Evolutionary conservation across 2,888 invertebrate species (phyloP), one percentile per base, ranked within the genome.

Genomic region (Megastigmus dorsalis): DNA sequence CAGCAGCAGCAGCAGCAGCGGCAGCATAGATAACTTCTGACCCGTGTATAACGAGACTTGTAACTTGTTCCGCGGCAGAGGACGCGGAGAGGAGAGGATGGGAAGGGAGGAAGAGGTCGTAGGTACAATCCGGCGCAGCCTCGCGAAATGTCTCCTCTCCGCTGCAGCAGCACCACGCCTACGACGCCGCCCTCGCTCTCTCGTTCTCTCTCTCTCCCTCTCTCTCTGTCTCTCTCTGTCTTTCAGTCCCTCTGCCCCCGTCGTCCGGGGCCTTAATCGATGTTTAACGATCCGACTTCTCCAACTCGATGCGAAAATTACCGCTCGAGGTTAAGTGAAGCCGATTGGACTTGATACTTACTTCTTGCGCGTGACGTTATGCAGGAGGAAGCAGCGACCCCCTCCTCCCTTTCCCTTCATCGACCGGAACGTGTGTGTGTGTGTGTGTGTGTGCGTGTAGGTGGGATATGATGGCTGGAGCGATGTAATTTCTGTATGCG

Each of bases 231-330:
- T 15, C 20, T 41, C 41, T 54, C 33, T 20, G 33, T 33, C 18
- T 30, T 18, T 30, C 4, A 10, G 5, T 13, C 30, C 15, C 26
- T 23, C 20, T 0, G n/a, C 13, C 20, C 13, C 45, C 3, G 70
- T 81, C 4, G 10, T 15, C 15, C 38, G 4, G 28, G 67, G 5
- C 67, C 50, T 80, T 84, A 84, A 84, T 84, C 82, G 82, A 80
- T 82, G 80, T 84, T 84, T 82, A 84, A 84, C 82, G 81, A 81
- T 80, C 79, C 69, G 71, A 77, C 77, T 79, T 81, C 72, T 72
- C 75, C 71, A 74, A 78, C 79, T 78, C 70, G 63, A 80, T 68
- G 79, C 74, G 77, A 77, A 80, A 79, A 77, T 79, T 77, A 78
- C 78, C 60, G 65, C 48, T 50, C 30, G 9, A 30, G n/a, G 68